These are phyloP conservation scores for Zaprionus davidi DNA, from an alignment of 1,140 invertebrate genomes.

Conservation along the genomic window DNA sequence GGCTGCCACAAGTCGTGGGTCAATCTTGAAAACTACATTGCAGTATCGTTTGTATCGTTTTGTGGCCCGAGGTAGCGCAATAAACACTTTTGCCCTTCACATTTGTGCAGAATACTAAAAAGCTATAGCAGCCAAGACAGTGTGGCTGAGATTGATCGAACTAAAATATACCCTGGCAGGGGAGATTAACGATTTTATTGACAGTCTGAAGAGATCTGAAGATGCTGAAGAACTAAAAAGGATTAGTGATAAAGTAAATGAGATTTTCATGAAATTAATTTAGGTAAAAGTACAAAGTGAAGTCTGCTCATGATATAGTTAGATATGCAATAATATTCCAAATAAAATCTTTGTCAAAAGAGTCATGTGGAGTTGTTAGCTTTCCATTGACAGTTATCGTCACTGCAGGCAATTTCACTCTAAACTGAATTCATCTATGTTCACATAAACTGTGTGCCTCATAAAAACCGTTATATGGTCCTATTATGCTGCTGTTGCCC, in stretches of 20 bases:
- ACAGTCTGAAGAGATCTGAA: no score
- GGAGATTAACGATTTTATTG: no score
- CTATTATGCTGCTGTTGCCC: not conserved
- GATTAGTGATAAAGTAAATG: no score
- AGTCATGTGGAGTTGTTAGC: no score
- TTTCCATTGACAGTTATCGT: not conserved
- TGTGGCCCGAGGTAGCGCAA: constrained; percentile 18
- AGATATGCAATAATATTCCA: no score
- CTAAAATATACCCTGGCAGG: not conserved
- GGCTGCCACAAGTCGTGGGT: not conserved
- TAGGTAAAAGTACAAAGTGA: no score
- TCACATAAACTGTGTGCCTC: not conserved
- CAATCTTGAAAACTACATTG: constrained; percentile 1
- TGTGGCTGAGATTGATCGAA: not conserved
- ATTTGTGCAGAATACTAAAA: constrained; percentile 6
- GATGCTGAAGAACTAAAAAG: no score
- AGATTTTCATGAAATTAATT: no score
- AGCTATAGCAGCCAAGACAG: not conserved
- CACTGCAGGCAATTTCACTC: not conserved
- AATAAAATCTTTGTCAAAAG: no score
- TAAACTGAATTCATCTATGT: not conserved
- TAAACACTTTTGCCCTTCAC: constrained; percentile 8
- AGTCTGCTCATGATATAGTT: no score
- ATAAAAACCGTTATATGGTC: not conserved
- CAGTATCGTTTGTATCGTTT: not conserved